Conservation (phyloP, 1,140 invertebrate species). For the Lordiphosa mommai region DNA sequence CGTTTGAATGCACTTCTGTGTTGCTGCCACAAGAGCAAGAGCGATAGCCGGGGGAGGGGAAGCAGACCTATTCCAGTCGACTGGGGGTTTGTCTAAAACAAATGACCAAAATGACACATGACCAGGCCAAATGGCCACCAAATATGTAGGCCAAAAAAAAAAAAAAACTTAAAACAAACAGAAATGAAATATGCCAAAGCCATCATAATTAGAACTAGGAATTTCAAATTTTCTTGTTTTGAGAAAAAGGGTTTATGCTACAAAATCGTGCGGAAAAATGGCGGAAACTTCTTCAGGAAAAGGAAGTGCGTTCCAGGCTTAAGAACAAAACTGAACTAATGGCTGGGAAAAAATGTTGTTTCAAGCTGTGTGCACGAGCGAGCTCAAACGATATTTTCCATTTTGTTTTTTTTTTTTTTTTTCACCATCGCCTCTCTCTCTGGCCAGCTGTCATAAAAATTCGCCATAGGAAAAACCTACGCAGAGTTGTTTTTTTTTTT, state of each 20-base stretch:
- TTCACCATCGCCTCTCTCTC: constrained; percentile 4
- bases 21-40: constrained; percentile 16
- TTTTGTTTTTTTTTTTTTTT: constrained; percentile 29
- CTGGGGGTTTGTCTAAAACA: constrained; percentile 64
- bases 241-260: constrained; percentile 16
- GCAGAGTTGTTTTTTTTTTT: constrained; percentile 20
- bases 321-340: constrained; percentile 62
- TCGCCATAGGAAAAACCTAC: constrained; percentile 63
- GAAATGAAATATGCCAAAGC: constrained; percentile 11
- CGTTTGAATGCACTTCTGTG: constrained; percentile 63
- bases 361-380: constrained; percentile 75
- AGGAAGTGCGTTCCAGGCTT: constrained; percentile 43
- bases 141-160: constrained; percentile 56
- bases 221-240: too few relatives aligned
- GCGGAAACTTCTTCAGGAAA: constrained; percentile 24
- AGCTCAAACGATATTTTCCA: constrained; percentile 63
- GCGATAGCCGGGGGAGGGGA: constrained; percentile 8
- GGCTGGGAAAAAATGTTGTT: constrained; percentile 70
- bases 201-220: constrained; percentile 32
- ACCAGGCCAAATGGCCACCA: constrained; percentile 23
- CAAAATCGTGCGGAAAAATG: constrained; percentile 62
- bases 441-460: constrained; percentile 67
- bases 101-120: constrained; percentile 76
- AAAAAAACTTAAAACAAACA: constrained; percentile 7
- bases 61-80: constrained; percentile 33